phyloP scores from a whole-genome alignment of 2,888 invertebrate species.

The Pocota personata region DNA sequence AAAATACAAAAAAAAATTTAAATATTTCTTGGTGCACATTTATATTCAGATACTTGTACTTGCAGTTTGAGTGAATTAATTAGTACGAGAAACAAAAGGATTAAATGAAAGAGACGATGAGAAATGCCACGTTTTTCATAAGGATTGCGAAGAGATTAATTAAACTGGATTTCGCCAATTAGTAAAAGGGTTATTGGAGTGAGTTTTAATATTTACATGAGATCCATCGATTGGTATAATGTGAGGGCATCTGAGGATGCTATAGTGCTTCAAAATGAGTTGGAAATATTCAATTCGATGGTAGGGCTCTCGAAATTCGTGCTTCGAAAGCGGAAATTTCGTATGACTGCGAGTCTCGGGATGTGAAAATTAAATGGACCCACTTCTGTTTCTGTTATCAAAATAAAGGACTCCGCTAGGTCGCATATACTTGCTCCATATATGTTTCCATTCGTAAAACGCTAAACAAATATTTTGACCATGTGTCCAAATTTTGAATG shows the following conservation, averaged over 20 bases:
- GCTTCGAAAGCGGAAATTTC: neutral
- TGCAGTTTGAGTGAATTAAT: constrained; percentile 22
- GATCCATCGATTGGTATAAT: neutral
- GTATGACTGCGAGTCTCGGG: too few species aligned
- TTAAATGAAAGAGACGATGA: neutral
- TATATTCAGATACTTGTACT: constrained; percentile 33
- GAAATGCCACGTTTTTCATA: neutral
- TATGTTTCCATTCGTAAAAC: too few species aligned
- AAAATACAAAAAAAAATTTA: neutral
- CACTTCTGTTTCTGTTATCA: too few species aligned
- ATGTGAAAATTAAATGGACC: too few species aligned
- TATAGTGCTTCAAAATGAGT: neutral
- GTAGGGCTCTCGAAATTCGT: neutral
- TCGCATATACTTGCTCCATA: too few species aligned
- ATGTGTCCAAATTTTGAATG: too few species aligned
- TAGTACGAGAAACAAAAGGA: neutral
- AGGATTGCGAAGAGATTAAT: neutral
- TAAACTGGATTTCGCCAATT: neutral
- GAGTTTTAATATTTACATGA: neutral
- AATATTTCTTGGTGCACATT: neutral
- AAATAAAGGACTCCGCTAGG: too few species aligned
- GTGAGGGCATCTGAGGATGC: neutral
- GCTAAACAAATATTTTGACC: too few species aligned
- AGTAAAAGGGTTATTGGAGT: neutral
- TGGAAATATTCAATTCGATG: neutral